These are phyloP conservation scores for Athene noctua DNA, from an alignment of 2,113 vertebrate species.

Conservation along the genomic window DNA sequence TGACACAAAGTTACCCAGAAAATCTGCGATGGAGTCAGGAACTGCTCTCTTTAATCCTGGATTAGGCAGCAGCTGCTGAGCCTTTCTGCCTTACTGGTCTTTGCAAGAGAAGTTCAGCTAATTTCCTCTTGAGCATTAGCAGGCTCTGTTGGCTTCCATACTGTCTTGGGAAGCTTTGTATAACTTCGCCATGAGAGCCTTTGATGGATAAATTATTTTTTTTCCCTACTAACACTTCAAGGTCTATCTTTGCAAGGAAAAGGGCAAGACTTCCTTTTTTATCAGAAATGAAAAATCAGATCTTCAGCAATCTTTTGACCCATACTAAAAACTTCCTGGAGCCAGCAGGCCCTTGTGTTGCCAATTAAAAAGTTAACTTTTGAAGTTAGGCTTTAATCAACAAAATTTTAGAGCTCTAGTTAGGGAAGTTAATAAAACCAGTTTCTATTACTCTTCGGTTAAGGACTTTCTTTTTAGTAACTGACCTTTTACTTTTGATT, in stretches of 20 bases:
- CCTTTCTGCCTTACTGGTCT: neutral
- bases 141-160: neutral
- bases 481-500: neutral
- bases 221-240: constrained; percentile 31
- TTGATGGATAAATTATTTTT: constrained; percentile 29
- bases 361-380: constrained; percentile 42
- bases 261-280: constrained; percentile 53
- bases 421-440: constrained; percentile 15
- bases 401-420: neutral
- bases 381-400: constrained; percentile 45
- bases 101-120: neutral
- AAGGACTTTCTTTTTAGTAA: constrained; percentile 7
- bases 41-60: neutral
- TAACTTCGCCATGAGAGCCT: neutral
- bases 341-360: neutral
- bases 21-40: constrained; percentile 17
- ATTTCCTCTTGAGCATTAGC: neutral
- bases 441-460: neutral
- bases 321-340: constrained; percentile 38
- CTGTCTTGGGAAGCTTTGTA: neutral
- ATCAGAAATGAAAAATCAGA: constrained; percentile 42
- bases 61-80: neutral
- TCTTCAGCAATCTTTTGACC: constrained; percentile 44
- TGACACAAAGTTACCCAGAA: constrained; percentile 12
- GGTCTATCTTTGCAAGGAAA: constrained; percentile 45